A percentile compares a stretch with the other conserved stretches of the same genome.
Conservation (phyloP, 2,113 vertebrate species). For the Lycaon pictus region DNA sequence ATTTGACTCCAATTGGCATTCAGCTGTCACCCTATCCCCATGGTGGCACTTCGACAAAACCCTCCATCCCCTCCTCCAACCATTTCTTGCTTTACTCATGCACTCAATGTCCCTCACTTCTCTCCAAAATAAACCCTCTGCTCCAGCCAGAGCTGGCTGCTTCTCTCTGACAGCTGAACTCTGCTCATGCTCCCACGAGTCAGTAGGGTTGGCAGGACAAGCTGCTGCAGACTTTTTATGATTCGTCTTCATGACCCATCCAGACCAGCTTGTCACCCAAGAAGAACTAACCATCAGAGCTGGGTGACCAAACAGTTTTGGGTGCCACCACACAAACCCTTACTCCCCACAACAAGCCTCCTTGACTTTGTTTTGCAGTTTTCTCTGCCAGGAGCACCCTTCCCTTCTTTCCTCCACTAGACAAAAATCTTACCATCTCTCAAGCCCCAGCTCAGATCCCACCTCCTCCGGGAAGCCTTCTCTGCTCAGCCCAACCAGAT, state of each 20-base stretch:
- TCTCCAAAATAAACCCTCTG: neutral
- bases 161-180: neutral
- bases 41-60: neutral
- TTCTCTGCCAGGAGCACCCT: neutral
- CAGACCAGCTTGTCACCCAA: neutral
- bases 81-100: neutral
- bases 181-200: rapidly evolving
- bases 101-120: neutral
- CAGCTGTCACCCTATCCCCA: neutral
- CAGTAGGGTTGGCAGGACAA: neutral
- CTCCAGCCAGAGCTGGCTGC: neutral
- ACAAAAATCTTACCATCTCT: neutral
- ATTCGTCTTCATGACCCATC: neutral
- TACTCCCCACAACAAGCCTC: too few relatives aligned
- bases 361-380: neutral
- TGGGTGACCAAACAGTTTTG: neutral
- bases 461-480: neutral
- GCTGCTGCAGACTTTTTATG: neutral
- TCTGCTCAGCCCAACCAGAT: neutral
- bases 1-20: neutral
- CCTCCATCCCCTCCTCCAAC: neutral
- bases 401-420: neutral
- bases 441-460: neutral
- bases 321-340: neutral
- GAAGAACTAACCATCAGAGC: neutral